Evolutionary conservation across 2,888 invertebrate genomes (phyloP).

Genomic region (Mellilla xanthometata): DNA sequence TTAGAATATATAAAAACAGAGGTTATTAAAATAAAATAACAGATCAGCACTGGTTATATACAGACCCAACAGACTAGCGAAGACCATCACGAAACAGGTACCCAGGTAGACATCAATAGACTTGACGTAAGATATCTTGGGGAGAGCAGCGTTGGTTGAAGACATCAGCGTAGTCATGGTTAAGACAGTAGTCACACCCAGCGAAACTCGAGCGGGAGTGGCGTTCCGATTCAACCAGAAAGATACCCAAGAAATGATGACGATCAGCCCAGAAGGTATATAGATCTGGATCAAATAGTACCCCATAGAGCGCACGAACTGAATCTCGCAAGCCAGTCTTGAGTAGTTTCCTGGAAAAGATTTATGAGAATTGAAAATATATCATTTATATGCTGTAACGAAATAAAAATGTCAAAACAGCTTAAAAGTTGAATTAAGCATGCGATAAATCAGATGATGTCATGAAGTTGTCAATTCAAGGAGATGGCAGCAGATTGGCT

Average conservation of each 20-base stretch:
- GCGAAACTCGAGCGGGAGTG: conserved; percentile 95
- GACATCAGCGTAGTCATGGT: conserved; percentile 99
- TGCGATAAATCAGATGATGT: background rate
- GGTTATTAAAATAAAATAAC: too few relatives aligned
- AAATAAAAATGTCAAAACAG: too few relatives aligned
- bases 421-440: background rate
- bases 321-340: conserved; percentile 96
- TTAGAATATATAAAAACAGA: too few relatives aligned
- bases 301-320: conserved; percentile 98
- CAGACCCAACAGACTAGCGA: conserved; percentile 95
- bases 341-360: conserved; percentile 93
- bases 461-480: background rate
- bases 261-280: conserved; percentile 97
- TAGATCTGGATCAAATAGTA: conserved; percentile 99
- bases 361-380: too few relatives aligned
- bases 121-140: conserved; percentile 99
- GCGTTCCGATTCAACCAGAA: conserved; percentile 98
- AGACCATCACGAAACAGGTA: conserved; percentile 99
- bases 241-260: conserved; percentile 98
- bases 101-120: conserved; percentile 98
- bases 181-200: conserved; percentile 97
- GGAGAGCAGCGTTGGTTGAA: conserved; percentile 97
- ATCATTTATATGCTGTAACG: too few relatives aligned
- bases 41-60: too few relatives aligned
- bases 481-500: conserved; percentile 21